phyloP scores from a whole-genome alignment of 2,113 vertebrate genomes.

The Corythoichthys intestinalis region DNA sequence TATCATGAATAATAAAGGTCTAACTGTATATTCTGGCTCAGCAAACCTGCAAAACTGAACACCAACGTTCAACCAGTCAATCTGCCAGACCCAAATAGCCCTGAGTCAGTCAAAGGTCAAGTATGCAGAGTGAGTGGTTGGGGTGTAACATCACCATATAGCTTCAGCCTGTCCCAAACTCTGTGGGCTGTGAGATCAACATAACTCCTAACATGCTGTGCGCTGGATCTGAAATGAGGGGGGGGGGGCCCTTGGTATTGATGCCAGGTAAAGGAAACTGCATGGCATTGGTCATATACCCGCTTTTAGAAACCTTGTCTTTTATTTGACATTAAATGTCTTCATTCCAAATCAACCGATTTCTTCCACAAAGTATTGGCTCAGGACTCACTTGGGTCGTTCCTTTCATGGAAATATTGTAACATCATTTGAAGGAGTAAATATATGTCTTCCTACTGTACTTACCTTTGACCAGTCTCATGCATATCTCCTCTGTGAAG shows the following conservation, averaged over 20 bases:
- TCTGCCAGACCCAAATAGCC: conserved; percentile 16
- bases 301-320: no score
- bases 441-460: no score
- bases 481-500: no score
- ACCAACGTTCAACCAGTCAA: conserved; percentile 46
- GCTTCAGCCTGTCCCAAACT: conserved; percentile 53
- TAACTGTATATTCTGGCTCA: conserved; percentile 53
- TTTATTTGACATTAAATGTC: not conserved
- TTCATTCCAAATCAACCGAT: not conserved
- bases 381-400: no score
- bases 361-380: no score
- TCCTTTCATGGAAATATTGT: no score
- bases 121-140: conserved; percentile 74
- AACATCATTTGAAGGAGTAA: no score
- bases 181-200: conserved; percentile 60
- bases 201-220: conserved; percentile 71
- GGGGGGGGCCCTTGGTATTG: conserved; percentile 56
- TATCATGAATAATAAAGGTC: not conserved
- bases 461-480: no score
- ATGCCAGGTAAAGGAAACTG: conserved; percentile 66
- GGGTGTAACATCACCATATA: conserved; percentile 66
- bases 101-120: accelerated
- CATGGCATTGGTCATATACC: not conserved
- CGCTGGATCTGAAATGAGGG: conserved; percentile 62
- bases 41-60: conserved; percentile 53